phyloP scores from a whole-genome alignment of 2,888 invertebrate genomes.

The Antitype chi region DNA sequence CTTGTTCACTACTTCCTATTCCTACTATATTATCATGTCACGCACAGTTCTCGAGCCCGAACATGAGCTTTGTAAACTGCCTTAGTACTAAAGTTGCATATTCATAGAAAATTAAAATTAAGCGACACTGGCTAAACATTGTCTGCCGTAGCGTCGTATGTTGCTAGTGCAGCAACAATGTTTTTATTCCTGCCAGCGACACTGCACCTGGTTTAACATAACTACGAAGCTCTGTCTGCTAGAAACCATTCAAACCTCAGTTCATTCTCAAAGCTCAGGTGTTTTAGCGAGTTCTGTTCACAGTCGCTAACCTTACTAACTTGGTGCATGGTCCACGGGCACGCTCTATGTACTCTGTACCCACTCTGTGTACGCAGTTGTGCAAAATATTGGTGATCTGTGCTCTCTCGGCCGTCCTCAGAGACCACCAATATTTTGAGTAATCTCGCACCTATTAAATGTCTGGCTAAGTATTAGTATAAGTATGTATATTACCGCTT shows the following conservation, averaged over 20 bases:
- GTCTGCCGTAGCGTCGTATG: neutral
- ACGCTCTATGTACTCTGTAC: neutral
- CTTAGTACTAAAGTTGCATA: neutral
- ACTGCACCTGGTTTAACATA: no score
- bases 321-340: constrained; percentile 12
- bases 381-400: no score
- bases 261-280: constrained; percentile 19
- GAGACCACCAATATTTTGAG: neutral
- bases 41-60: neutral
- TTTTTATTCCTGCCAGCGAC: neutral
- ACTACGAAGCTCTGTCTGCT: neutral
- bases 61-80: neutral
- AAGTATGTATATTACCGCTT: constrained; percentile 14
- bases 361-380: neutral
- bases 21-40: neutral
- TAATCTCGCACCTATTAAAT: neutral
- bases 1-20: neutral
- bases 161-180: neutral
- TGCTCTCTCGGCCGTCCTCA: neutral
- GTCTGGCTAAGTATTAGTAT: constrained; percentile 2
- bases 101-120: neutral
- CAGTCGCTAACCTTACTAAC: constrained; percentile 25
- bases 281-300: neutral
- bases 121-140: neutral
- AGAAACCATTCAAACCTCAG: neutral